Percentiles rank a stretch among this genome's conserved stretches.
These are phyloP conservation scores for Papilio machaon DNA, from an alignment of 1,140 invertebrate species.

Conservation along the genomic window DNA sequence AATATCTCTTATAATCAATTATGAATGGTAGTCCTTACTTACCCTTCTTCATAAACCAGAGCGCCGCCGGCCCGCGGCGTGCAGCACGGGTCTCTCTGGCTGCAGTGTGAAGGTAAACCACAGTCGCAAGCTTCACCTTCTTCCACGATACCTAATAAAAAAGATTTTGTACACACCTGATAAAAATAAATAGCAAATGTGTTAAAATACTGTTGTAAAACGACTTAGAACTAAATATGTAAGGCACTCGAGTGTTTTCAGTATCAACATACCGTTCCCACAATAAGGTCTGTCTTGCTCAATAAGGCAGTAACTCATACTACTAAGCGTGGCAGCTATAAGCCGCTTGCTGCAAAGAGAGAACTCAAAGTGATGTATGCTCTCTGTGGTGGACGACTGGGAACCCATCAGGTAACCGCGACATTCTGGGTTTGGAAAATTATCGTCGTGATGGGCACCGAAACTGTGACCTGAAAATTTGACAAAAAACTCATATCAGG, in stretches of 20 bases:
- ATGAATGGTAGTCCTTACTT: not conserved
- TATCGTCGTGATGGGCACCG: slow-evolving; percentile 73
- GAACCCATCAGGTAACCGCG: slow-evolving; percentile 70
- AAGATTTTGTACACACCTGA: not conserved
- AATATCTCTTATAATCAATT: no score
- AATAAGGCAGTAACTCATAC: slow-evolving; percentile 71
- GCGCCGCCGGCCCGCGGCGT: slow-evolving; percentile 67
- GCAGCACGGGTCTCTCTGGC: slow-evolving; percentile 65
- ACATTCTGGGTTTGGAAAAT: slow-evolving; percentile 69
- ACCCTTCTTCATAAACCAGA: slow-evolving; percentile 64
- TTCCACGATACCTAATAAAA: slow-evolving; percentile 64
- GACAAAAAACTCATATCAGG: not conserved
- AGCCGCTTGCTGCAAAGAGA: slow-evolving; percentile 71
- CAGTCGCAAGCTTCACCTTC: slow-evolving; percentile 58
- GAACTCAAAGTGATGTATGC: slow-evolving; percentile 61
- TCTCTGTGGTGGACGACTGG: slow-evolving; percentile 56
- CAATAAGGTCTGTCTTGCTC: slow-evolving; percentile 67
- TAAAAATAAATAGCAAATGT: slow-evolving; percentile 22
- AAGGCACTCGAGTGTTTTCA: not conserved
- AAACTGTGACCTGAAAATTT: slow-evolving; percentile 67
- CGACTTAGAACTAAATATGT: not conserved
- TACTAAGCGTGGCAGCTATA: slow-evolving; percentile 65
- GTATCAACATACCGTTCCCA: slow-evolving; percentile 62
- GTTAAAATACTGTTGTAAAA: not conserved
- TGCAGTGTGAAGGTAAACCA: slow-evolving; percentile 65